Evolutionary conservation across 2,888 invertebrate species (phyloP), one percentile per base, ranked within the genome.

Genomic region (Lingula anatina): DNA sequence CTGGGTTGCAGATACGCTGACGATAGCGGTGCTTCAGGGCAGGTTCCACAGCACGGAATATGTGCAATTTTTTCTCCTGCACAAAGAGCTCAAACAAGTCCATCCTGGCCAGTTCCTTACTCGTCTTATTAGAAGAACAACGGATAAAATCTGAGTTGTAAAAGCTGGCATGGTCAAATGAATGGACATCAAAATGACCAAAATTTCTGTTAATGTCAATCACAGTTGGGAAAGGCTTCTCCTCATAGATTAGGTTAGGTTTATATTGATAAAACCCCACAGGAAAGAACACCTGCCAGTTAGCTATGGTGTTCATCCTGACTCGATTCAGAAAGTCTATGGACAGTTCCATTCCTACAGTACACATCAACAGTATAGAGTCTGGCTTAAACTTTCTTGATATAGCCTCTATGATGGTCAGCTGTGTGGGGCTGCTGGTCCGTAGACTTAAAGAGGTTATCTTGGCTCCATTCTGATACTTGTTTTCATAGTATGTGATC

Each of bases 281-380:
- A n/a, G 95, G 90, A 66, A 87, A 86, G 80, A 87, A 97, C 65
- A 94, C 85, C 81, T 95, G 95, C 78, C 85, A 87, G 58, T 87
- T 87, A 59, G 81, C 79, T 56, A 97, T 90, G 2, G 93, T 93
- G 78, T 95, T 96, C 90, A 97, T 93, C 52, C 95, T 85, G 12
- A 93, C 88, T 68, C 95, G 82, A 71, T 97, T 96, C 41, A 96
- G 82, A 79, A 91, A 94, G 25, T 74, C 73, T 0, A 59, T 54
- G 1, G 66, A 61, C 25, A 73, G 55, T 35, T 71, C 68, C 63
- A 70, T 70, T 12, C 66, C 70, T 0, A 67, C 61, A 3, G 65
- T 62, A 27, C 68, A 66, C 28, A 67, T 53, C 15, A 72, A 45
- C 1, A 73, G 52, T 15, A 75, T 57, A 3, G 69, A 59, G 35